These are phyloP conservation scores for Penaeus vannamei DNA, from an alignment of 1,140 invertebrate species.

Conservation along the genomic window DNA sequence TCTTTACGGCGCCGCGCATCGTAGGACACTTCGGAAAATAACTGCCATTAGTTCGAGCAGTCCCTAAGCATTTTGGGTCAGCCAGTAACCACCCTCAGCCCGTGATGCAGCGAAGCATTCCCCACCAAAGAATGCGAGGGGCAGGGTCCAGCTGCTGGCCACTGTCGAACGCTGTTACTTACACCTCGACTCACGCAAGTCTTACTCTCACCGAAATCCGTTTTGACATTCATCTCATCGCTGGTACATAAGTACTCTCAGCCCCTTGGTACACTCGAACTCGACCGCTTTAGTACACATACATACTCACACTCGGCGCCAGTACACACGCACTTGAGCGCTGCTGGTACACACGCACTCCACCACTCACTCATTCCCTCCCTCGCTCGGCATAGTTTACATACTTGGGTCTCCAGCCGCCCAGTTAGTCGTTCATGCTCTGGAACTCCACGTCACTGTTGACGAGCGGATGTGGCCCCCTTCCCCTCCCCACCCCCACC, in stretches of 20 bases:
- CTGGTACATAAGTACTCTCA: neutral
- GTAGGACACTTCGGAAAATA: no score
- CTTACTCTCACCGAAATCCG: no score
- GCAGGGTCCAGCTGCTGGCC: no score
- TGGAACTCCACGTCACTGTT: neutral
- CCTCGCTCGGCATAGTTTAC: neutral
- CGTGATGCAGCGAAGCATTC: no score
- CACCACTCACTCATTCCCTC: conserved; percentile 4
- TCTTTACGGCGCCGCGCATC: no score
- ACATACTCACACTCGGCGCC: conserved; percentile 10
- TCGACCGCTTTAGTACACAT: conserved; percentile 5
- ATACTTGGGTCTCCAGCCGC: neutral
- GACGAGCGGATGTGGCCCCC: neutral
- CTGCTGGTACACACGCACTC: neutral
- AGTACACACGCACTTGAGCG: conserved; percentile 10
- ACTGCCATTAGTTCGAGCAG: no score
- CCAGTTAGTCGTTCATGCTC: neutral
- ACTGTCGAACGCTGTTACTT: no score
- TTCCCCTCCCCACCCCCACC: conserved; percentile 2
- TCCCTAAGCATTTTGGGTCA: no score
- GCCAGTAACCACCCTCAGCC: no score
- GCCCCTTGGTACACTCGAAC: neutral
- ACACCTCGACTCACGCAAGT: no score
- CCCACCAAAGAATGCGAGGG: no score
- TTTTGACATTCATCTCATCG: no score